Conservation (phyloP, 2,888 invertebrate genomes). For the Caenorhabditis sp. region DNA sequence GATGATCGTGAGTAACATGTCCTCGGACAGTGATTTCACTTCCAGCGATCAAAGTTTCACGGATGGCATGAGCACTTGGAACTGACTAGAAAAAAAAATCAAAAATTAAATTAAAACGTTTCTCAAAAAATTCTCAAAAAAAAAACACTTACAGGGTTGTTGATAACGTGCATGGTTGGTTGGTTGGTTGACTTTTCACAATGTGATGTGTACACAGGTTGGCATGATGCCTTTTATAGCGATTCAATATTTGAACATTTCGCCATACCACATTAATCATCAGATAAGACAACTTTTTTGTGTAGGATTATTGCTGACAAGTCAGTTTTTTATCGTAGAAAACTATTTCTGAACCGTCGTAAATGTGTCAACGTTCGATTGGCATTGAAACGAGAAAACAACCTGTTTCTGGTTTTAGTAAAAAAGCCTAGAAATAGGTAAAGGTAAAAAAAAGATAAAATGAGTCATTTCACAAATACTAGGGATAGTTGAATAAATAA, state of each 20-base stretch:
- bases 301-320: neutral
- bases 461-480: neutral
- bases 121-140: neutral
- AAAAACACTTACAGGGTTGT: conserved; percentile 42
- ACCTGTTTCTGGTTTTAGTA: neutral
- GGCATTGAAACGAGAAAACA: no score
- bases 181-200: neutral
- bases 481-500: neutral
- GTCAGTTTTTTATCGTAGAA: neutral
- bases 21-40: conserved; percentile 47
- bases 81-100: conserved; percentile 38
- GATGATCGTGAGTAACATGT: conserved; percentile 51
- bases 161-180: conserved; percentile 42
- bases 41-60: conserved; percentile 43
- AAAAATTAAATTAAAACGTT: neutral
- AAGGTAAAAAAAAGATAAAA: neutral
- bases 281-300: neutral
- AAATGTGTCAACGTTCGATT: neutral
- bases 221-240: neutral
- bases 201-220: neutral
- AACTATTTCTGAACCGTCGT: neutral
- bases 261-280: neutral
- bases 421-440: no score
- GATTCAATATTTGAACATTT: neutral
- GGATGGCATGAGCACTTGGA: conserved; percentile 43